Base-by-base conservation (phyloP, 1,140 invertebrate genomes). In the Streblospio benedicti region DNA sequence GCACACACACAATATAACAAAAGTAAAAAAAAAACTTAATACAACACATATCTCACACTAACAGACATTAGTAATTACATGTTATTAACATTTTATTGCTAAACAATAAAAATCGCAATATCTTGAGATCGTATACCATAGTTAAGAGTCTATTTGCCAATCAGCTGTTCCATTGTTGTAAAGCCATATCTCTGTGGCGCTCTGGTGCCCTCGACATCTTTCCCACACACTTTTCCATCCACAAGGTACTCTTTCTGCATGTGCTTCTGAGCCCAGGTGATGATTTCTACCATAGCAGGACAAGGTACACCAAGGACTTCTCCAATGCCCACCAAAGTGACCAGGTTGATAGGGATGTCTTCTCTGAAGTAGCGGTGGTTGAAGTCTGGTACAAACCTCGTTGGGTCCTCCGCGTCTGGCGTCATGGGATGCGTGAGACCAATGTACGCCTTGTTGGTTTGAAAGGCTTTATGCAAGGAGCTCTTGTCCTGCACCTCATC, bases 181-280 rank as follows among this genome's bases (percentile, higher is more conserved):
- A 70, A 62, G 4, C 70, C 70, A 45, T 66, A 73, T 28, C 57
- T 57, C 52, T 74, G 72, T 16, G 72, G 72, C 44, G 65, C 62
- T 50, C 70, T 59, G 1, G 72, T 67, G 28, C 49, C 32, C 14
- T 51, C 27, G 2, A 74, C 43, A 52, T 73, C 63, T 52, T 65
- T 66, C 23, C 71, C 72, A 14, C 44, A 63, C 27, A 74, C 35
- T 65, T 71, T 60, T 2, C 69, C 68, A 28, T 67, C 65, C 4
- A 69, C 65, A 4, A 74, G 33, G 57, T 68, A 72, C 44, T 67
- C 66, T 50, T 73, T 73, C 6, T 65, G 67, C 44, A 69, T 58
- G 47, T 70, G 69, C 31, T 66, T 57, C 62, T 74, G 72, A 20
- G 64, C 67, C 72, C 72, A 74, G 25, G 47, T 23, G 14, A 74